These are phyloP conservation scores for Bombus balteatus DNA, from an alignment of 1,140 invertebrate species.

Conservation along the genomic window DNA sequence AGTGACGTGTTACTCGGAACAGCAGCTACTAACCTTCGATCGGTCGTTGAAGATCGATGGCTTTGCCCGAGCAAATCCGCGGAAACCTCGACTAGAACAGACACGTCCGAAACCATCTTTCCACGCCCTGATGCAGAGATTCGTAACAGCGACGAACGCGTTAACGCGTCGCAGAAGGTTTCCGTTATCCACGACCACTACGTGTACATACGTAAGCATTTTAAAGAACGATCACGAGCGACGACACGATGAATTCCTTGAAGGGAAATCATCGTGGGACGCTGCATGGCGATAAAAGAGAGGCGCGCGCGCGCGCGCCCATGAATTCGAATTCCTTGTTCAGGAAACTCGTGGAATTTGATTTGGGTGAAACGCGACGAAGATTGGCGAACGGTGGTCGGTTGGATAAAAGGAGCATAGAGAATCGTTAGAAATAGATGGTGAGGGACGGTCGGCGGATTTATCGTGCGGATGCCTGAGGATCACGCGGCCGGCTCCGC, in stretches of 20 bases:
- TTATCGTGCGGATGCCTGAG: conserved; percentile 79
- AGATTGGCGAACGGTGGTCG: too few species aligned
- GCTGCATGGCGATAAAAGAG: too few species aligned
- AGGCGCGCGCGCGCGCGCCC: too few species aligned
- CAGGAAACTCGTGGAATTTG: neutral
- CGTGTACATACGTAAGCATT: too few species aligned
- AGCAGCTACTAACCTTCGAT: conserved; percentile 1
- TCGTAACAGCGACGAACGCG: neutral
- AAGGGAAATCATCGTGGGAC: neutral
- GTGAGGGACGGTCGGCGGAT: conserved; percentile 57
- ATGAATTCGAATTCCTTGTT: neutral
- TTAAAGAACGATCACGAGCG: neutral
- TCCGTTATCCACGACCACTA: too few species aligned
- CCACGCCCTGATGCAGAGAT: neutral
- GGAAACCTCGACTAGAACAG: neutral
- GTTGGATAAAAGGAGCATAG: too few species aligned
- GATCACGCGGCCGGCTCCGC: conserved; percentile 76
- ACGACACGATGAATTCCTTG: neutral
- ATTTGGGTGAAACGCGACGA: neutral
- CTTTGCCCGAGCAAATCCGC: neutral
- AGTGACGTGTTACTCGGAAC: neutral
- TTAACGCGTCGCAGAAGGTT: too few species aligned
- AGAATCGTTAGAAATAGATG: conserved; percentile 55
- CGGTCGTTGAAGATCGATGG: conserved; percentile 29
- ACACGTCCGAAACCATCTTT: neutral